Percentiles rank a stretch among this genome's conserved stretches.
Conservation (phyloP, 1,140 invertebrate genomes). For the Drosophila ananassae region DNA sequence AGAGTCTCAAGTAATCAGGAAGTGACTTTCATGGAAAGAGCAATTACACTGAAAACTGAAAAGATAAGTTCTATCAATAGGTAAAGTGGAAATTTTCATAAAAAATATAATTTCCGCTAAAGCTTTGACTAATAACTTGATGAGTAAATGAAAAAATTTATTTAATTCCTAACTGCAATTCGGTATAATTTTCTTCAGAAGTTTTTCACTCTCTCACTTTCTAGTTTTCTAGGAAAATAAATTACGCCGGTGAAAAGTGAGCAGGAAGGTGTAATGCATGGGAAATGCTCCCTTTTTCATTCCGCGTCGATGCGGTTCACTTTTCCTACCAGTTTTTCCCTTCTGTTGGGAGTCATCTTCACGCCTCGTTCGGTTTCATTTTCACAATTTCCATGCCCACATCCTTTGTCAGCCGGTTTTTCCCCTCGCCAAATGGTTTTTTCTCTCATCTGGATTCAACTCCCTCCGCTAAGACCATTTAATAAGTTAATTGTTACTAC, state of each 20-base stretch:
- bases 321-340: neutral
- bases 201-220: neutral
- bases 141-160: neutral
- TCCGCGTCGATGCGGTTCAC: neutral
- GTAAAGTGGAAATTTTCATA: too few species aligned
- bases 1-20: conserved; percentile 51
- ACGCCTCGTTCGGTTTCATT: conserved; percentile 57
- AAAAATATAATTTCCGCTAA: too few species aligned
- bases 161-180: neutral
- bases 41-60: neutral
- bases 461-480: conserved; percentile 55
- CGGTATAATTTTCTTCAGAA: neutral
- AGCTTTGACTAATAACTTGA: too few species aligned
- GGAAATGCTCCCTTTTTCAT: conserved; percentile 11
- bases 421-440: conserved; percentile 14
- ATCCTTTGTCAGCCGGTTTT: conserved; percentile 44
- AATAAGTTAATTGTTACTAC: conserved; percentile 83
- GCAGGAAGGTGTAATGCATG: conserved; percentile 13
- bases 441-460: neutral
- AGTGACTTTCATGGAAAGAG: conserved; percentile 11
- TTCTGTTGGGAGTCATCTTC: conserved; percentile 27
- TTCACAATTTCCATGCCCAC: conserved; percentile 47
- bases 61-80: neutral
- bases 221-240: conserved; percentile 30
- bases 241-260: conserved; percentile 21